Percentiles rank a stretch among this genome's conserved stretches.
Conservation (phyloP, 1,140 invertebrate species). For the Phenacoccus solenopsis region DNA sequence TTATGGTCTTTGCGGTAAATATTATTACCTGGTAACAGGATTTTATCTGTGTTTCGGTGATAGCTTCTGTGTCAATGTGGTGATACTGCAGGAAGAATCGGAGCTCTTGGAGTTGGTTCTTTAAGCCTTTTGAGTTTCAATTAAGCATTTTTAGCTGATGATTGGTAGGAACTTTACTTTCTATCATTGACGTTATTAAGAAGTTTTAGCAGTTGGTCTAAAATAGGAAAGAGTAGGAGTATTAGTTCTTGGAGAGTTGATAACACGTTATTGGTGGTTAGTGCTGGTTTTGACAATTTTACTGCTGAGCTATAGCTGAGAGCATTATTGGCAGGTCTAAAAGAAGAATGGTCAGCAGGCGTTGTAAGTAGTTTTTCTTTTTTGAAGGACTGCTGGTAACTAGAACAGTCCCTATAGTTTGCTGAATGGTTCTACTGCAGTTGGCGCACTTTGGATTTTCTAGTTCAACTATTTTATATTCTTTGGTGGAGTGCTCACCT, state of each 20-base stretch:
- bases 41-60: too few species aligned
- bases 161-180: background rate
- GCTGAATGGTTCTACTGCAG: constrained; percentile 32
- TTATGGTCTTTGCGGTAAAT: too few species aligned
- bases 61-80: too few species aligned
- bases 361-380: background rate
- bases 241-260: background rate
- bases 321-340: background rate
- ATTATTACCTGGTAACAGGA: too few species aligned
- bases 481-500: constrained; percentile 28
- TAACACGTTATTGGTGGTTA: background rate
- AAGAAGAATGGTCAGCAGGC: background rate
- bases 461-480: constrained; percentile 30
- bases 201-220: background rate
- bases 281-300: background rate
- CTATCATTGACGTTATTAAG: background rate
- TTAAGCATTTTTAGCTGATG: background rate
- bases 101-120: too few species aligned
- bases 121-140: too few species aligned
- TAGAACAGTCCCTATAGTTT: constrained; percentile 31
- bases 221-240: background rate
- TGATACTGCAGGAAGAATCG: too few species aligned
- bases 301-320: background rate
- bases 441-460: constrained; percentile 28
- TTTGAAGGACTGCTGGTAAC: constrained; percentile 25